Conservation (phyloP, 92 coral and sea anemone genomes). For the Diadumene lineata region DNA sequence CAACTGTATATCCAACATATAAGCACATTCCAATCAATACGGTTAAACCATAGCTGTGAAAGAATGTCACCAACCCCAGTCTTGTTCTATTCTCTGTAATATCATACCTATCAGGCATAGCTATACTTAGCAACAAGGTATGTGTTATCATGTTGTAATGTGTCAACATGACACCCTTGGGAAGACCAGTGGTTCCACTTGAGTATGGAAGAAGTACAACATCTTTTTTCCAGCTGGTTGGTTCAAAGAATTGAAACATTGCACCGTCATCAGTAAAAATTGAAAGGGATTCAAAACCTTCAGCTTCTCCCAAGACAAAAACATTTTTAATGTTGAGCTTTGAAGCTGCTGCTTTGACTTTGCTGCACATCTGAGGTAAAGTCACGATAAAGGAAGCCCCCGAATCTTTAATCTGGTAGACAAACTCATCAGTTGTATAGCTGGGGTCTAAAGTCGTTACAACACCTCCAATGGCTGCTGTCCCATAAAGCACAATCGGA, state of each 20-base stretch:
- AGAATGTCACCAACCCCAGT: slow-evolving; percentile 69
- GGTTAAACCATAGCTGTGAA: slow-evolving; percentile 58
- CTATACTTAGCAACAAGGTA: neutral
- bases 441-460: slow-evolving; percentile 62
- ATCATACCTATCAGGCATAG: neutral
- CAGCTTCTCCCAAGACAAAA: slow-evolving; percentile 69
- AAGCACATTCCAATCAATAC: slow-evolving; percentile 37
- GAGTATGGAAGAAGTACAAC: slow-evolving; percentile 66
- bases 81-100: neutral
- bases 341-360: slow-evolving; percentile 63
- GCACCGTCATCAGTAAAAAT: slow-evolving; percentile 73
- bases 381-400: slow-evolving; percentile 71
- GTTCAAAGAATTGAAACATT: slow-evolving; percentile 57
- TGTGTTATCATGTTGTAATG: slow-evolving; percentile 70
- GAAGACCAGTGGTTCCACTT: slow-evolving; percentile 90
- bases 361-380: slow-evolving; percentile 60
- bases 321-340: slow-evolving; percentile 57
- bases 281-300: slow-evolving; percentile 65
- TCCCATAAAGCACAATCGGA: slow-evolving; percentile 67
- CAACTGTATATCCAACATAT: slow-evolving; percentile 39
- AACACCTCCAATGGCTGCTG: slow-evolving; percentile 66
- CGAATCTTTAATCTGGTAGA: slow-evolving; percentile 67
- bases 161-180: slow-evolving; percentile 87
- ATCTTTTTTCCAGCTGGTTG: slow-evolving; percentile 69
- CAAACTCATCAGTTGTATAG: slow-evolving; percentile 64